A percentile compares a stretch with the other conserved stretches of the same genome.
These are phyloP conservation scores for Platycercus adscitus DNA, from an alignment of 2,113 vertebrate species.

Conservation along the genomic window DNA sequence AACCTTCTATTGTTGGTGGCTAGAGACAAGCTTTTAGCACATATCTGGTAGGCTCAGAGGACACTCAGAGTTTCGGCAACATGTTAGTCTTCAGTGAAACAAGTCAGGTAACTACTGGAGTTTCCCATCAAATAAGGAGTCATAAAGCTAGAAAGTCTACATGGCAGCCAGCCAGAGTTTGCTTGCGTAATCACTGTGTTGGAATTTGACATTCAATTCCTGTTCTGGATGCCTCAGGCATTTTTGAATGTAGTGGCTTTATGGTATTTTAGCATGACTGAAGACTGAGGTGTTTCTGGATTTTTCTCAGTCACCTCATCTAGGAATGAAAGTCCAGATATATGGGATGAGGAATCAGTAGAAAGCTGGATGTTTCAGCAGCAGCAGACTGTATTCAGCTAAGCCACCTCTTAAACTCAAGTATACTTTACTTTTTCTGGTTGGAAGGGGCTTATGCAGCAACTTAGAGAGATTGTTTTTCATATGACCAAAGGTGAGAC, in stretches of 20 bases:
- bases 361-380: not conserved
- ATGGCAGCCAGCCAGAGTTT: not conserved
- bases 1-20: not conserved
- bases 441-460: not conserved
- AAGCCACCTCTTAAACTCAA: not conserved
- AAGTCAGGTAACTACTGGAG: not conserved
- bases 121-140: not conserved
- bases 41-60: not conserved
- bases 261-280: not conserved
- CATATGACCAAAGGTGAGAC: not conserved
- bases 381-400: not conserved
- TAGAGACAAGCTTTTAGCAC: not conserved
- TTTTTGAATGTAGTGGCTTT: not conserved
- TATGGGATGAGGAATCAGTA: not conserved
- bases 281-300: not conserved
- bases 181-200: not conserved
- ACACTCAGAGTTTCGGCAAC: not conserved
- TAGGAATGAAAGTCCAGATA: not conserved
- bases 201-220: not conserved
- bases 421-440: not conserved
- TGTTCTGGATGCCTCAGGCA: not conserved
- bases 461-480: not conserved
- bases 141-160: not conserved
- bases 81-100: not conserved
- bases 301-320: not conserved